Percentiles rank a stretch among this genome's conserved stretches.
Conservation (phyloP, 2,888 invertebrate genomes). For the Adelognathus sp. region DNA sequence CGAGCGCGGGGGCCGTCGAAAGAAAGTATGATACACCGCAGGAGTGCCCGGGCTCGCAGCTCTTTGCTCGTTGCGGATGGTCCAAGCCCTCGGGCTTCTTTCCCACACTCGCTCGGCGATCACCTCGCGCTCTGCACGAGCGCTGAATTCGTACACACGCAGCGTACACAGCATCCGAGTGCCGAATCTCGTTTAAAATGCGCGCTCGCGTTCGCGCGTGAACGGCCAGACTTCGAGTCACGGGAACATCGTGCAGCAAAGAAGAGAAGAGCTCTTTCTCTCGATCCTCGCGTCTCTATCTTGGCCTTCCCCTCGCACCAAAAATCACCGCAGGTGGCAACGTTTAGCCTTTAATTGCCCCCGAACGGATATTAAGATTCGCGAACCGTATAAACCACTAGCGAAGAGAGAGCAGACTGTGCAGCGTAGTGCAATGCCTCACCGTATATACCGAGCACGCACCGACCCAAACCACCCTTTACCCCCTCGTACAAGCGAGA, state of each 20-base stretch:
- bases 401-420: neutral
- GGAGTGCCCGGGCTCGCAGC: constrained; percentile 6
- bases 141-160: constrained; percentile 7
- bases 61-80: constrained; percentile 13
- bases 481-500: constrained; percentile 3
- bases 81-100: constrained; percentile 46
- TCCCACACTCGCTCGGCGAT: constrained; percentile 51
- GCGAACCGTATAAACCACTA: constrained; percentile 47
- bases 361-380: constrained; percentile 66
- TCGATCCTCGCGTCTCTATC: neutral
- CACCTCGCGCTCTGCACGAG: constrained; percentile 37
- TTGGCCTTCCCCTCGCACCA: neutral
- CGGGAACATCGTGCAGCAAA: neutral
- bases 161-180: neutral
- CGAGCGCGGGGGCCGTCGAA: neutral
- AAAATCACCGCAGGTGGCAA: constrained; percentile 69
- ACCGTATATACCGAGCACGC: constrained; percentile 18
- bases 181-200: constrained; percentile 53
- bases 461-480: neutral
- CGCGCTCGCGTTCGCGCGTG: constrained; percentile 3
- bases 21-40: constrained; percentile 24
- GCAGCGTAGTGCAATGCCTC: neutral
- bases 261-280: neutral
- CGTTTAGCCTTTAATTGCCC: constrained; percentile 69
- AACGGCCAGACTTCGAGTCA: neutral